Evolutionary conservation across 2,797 vertebrate genomes (phyloP).

Genomic region (Alectoris magna): DNA sequence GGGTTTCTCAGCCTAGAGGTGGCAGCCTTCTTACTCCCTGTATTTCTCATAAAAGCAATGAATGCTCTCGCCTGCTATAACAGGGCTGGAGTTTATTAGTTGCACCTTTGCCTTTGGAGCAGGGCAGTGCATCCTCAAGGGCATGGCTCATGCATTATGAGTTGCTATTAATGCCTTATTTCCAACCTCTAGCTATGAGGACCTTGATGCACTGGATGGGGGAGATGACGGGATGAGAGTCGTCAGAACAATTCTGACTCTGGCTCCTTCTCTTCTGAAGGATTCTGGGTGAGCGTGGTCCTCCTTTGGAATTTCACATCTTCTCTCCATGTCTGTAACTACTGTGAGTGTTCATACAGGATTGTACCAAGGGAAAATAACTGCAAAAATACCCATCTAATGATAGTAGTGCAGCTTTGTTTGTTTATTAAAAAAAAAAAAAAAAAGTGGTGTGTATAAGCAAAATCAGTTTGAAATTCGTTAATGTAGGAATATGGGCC

Average conservation of each 20-base stretch:
- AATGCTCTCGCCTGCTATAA: neutral
- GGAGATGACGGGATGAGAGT: constrained; percentile 89
- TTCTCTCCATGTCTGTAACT: neutral
- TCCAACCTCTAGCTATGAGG: constrained; percentile 87
- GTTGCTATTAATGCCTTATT: neutral
- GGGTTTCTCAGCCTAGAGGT: neutral
- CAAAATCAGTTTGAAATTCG: neutral
- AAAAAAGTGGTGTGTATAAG: neutral
- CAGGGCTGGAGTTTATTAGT: neutral
- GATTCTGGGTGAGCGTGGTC: constrained; percentile 84
- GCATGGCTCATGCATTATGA: fast-evolving
- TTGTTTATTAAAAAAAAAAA: neutral
- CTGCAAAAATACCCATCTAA: neutral
- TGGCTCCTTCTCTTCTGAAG: constrained; percentile 86
- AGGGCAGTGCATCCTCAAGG: neutral
- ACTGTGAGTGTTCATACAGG: neutral
- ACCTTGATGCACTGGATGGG: constrained; percentile 89
- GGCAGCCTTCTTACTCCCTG: neutral
- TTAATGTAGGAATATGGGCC: neutral
- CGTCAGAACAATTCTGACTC: constrained; percentile 85
- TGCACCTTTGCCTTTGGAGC: neutral
- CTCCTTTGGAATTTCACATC: neutral
- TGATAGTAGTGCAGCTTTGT: neutral
- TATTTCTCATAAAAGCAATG: neutral
- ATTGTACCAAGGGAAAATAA: neutral